Evolutionary conservation across 2,797 vertebrate species (phyloP), one percentile per base, ranked within the genome.

Genomic region (Phoeniculus purpureus): DNA sequence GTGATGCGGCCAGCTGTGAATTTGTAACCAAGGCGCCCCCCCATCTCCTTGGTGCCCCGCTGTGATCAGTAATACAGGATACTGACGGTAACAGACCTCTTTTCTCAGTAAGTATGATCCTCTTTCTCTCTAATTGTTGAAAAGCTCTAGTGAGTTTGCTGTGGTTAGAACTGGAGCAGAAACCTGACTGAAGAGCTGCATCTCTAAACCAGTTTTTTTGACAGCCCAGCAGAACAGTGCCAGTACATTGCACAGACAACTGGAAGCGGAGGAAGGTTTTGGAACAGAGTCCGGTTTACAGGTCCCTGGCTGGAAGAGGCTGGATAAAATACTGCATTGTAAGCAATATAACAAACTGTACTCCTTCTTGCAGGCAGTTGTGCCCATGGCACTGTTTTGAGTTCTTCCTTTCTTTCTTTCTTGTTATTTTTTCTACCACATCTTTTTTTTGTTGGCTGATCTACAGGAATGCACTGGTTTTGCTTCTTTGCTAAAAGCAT

Each of bases 261-360:
- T 97, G 97, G 97, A 98, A 98, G 97, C 97, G 97, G 97, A 98
- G 97, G 97, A 98, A 98, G 96, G 97, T 97, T 98, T 98, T 98
- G 97, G 97, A 98, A 96, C 97, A 98, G 97, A 98, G 97, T 97
- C 97, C 97, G 87, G 97, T 97, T 97, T 98, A 98, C 97, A 97
- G 97, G 97, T 97, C 97, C 97, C 95, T 98, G 97, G 97, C 97
- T 97, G 97, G 97, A 98, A 97, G 97, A 98, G 97, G 97, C 97
- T 98, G 97, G 97, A 98, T 98, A 97, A 98, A 98, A 98, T 98
- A 97, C 97, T 98, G 97, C 97, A 97, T 98, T 98, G 97, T 98
- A 98, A 98, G 97, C 97, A 98, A 98, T 97, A 97, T 96, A 96
- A 98, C 97, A 98, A 97, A 97, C 97, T 98, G 97, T 97, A 97